Conservation (phyloP, 2,113 vertebrate species). For the Podilymbus podiceps region DNA sequence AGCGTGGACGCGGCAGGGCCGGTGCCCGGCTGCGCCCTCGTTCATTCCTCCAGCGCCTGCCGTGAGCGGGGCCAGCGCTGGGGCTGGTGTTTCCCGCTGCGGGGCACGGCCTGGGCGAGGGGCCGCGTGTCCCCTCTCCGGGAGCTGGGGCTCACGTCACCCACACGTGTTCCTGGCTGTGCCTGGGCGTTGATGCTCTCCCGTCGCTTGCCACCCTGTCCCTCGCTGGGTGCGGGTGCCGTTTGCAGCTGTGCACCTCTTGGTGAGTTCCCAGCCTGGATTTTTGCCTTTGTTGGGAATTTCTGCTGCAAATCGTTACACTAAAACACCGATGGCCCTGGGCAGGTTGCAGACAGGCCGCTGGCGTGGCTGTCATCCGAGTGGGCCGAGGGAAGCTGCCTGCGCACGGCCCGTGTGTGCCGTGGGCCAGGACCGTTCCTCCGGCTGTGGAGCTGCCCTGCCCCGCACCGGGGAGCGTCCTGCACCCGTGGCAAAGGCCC, state of each 20-base stretch:
- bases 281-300: not conserved
- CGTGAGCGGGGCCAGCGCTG: fast-evolving
- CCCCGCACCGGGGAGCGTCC: fast-evolving
- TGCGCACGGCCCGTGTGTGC: not conserved
- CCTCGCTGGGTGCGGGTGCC: not conserved
- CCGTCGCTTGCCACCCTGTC: not conserved
- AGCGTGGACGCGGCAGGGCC: fast-evolving
- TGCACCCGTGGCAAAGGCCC: not conserved
- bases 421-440: not conserved
- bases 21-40: fast-evolving
- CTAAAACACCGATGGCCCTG: not conserved
- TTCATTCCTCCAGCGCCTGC: fast-evolving
- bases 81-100: not conserved
- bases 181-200: not conserved
- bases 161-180: not conserved
- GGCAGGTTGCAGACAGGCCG: not conserved
- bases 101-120: fast-evolving
- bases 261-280: not conserved
- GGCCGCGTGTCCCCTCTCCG: fast-evolving
- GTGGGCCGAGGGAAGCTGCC: not conserved
- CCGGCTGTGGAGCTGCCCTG: not conserved
- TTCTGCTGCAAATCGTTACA: not conserved
- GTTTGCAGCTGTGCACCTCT: not conserved
- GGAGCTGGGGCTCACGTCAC: not conserved
- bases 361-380: not conserved